Conservation (phyloP, 2,113 vertebrate species). For the Rhegmatorhina hoffmannsi region DNA sequence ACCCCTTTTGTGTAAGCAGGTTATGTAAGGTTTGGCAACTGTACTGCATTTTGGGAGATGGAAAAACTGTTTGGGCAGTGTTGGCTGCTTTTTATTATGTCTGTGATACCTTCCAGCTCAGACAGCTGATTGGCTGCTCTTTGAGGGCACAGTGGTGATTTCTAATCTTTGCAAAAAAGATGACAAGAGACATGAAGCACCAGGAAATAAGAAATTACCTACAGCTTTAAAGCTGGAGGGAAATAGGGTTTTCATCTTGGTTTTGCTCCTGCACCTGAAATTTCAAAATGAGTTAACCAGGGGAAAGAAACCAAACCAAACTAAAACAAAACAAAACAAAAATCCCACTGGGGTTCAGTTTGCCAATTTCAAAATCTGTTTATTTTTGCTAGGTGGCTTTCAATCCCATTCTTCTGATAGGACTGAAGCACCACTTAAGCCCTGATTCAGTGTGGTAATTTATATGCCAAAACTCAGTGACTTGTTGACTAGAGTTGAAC, state of each 20-base stretch:
- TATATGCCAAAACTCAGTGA: neutral
- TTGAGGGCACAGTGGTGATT: neutral
- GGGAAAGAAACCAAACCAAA: neutral
- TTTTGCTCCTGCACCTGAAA: conserved; percentile 31
- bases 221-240: neutral
- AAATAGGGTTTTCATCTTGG: neutral
- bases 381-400: conserved; percentile 8
- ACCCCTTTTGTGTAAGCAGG: conserved; percentile 28
- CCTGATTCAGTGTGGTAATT: neutral
- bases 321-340: neutral
- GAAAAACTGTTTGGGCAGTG: neutral
- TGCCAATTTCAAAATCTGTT: neutral
- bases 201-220: conserved; percentile 21
- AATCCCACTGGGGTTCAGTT: neutral
- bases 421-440: neutral
- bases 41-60: neutral
- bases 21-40: conserved; percentile 48
- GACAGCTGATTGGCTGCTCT: neutral
- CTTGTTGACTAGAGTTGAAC: neutral
- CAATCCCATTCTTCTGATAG: neutral
- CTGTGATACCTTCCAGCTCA: neutral
- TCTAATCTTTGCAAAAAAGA: neutral
- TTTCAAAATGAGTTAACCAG: neutral
- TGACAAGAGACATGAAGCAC: neutral
- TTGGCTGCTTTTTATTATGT: neutral